Evolutionary conservation across 2,888 invertebrate species (phyloP).

Genomic region (Leptura quadrifasciata): DNA sequence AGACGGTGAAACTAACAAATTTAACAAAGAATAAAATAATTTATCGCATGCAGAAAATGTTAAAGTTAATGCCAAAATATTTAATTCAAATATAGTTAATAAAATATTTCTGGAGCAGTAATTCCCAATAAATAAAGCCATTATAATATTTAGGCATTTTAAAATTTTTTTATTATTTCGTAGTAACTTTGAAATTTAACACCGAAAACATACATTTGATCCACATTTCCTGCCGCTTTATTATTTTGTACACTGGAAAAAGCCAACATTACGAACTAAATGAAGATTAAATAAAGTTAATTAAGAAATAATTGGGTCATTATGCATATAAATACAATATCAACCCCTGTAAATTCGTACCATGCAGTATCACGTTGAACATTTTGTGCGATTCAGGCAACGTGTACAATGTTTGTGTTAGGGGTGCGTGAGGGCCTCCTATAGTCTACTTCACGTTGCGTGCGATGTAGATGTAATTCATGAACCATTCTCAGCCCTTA

Average conservation of each 20-base stretch:
- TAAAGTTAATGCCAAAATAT: no score
- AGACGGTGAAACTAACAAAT: no score
- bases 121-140: no score
- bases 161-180: no score
- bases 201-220: not conserved
- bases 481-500: conserved; percentile 40
- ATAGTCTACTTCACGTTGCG: conserved; percentile 24
- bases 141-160: no score
- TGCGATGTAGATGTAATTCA: conserved; percentile 39
- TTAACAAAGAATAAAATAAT: no score
- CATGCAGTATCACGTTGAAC: conserved; percentile 61
- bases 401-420: conserved; percentile 31
- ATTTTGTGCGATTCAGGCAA: conserved; percentile 51
- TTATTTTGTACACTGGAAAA: conserved; percentile 1
- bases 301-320: conserved; percentile 54
- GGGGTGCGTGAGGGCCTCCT: conserved; percentile 35
- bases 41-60: no score
- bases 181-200: no score
- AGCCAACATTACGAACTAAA: conserved; percentile 13
- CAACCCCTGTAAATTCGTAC: conserved; percentile 61
- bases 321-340: conserved; percentile 57
- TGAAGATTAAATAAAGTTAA: conserved; percentile 53
- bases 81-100: no score
- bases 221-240: conserved; percentile 7
- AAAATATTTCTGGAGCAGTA: no score